Evolutionary conservation across 2,113 vertebrate species (phyloP), one percentile per base, ranked within the genome.

Genomic region (Corythaixoides concolor): DNA sequence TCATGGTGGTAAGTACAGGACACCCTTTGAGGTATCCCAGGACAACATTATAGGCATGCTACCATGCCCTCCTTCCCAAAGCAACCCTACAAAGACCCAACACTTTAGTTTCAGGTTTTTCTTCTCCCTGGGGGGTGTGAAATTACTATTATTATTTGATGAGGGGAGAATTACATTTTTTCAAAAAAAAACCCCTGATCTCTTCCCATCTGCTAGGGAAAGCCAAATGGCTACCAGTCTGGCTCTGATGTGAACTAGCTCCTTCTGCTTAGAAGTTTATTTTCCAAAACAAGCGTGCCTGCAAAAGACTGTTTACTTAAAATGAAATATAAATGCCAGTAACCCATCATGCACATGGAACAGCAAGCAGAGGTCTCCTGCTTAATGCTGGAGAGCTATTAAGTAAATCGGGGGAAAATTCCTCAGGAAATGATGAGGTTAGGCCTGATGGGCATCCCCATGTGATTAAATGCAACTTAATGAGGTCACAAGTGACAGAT

Each of bases 391-490:
- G 59, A 92, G 92, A 93, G 53, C 87, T 95, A 95, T 92, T 92
- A 91, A 95, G 69, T 90, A 96, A 95, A 96, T 95, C 91, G 87
- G 86, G 58, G 45, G 49, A 69, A 95, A 97, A 95, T 95, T 96
- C 93, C 95, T 94, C 84, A 96, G 87, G 91, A 96, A 95, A 95
- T 89, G 58, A 69, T 95, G 87, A 89, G 68, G 88, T 95, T 96
- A 92, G 86, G 62, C 87, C 77, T 95, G 94, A 92, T 96, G 94
- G 89, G 86, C 81, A 95, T 91, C 91, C 70, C 89, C 1, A 1
- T 74, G 77, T 93, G 95, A 94, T 94, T 95, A 94, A 97, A 86
- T 88, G 82, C 63, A 95, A 80, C 91, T 95, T 97, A 95, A 96
- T 94, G 93, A 95, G 91, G 95, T 93, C 93, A 96, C 0, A 7